Evolutionary conservation across 1,140 invertebrate species (phyloP).

Genomic region (Bombyx mandarina): DNA sequence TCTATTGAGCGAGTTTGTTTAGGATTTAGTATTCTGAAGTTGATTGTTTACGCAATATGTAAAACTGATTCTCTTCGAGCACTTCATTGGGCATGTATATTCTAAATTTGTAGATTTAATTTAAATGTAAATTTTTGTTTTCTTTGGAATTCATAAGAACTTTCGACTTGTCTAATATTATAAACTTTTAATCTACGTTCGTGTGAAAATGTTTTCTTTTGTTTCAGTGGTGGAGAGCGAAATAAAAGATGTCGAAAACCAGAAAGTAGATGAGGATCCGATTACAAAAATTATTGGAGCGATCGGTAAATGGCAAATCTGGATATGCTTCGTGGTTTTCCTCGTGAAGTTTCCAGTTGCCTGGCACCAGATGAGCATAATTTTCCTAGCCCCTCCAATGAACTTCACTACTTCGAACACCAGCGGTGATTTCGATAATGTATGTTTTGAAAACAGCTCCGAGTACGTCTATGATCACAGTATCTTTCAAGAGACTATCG

Average conservation of each 20-base stretch:
- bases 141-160: too few relatives aligned
- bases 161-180: too few relatives aligned
- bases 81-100: too few relatives aligned
- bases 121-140: too few relatives aligned
- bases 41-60: too few relatives aligned
- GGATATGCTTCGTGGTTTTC: conserved; percentile 76
- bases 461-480: conserved; percentile 73
- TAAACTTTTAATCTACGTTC: too few relatives aligned
- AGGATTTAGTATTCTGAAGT: too few relatives aligned
- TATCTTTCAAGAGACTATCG: conserved; percentile 79
- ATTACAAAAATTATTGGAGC: conserved; percentile 74
- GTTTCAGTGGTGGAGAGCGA: conserved; percentile 58
- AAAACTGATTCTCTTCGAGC: too few relatives aligned
- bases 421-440: conserved; percentile 39
- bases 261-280: conserved; percentile 38
- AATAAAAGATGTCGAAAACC: conserved; percentile 31
- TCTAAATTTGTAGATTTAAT: too few relatives aligned
- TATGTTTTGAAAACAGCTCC: conserved; percentile 67
- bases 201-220: too few relatives aligned
- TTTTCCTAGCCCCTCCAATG: conserved; percentile 76
- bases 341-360: conserved; percentile 80
- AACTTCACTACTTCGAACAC: conserved; percentile 52
- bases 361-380: conserved; percentile 79
- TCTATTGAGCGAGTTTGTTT: too few relatives aligned
- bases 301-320: conserved; percentile 80